Conservation (phyloP, 1,140 invertebrate genomes). For the Plutomurus gul region DNA sequence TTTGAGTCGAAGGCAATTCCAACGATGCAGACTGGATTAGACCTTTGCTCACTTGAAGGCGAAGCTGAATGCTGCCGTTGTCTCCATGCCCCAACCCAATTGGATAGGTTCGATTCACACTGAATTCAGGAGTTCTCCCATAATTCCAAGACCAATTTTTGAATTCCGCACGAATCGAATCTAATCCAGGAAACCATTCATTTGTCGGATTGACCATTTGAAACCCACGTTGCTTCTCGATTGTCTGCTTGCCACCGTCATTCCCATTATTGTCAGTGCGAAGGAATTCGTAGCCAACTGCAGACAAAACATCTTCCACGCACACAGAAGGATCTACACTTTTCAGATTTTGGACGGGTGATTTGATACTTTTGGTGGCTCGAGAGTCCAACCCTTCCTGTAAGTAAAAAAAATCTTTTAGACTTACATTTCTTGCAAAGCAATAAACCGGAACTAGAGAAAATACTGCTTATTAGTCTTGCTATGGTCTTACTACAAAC, state of each 20-base stretch:
- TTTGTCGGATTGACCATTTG: constrained; percentile 84
- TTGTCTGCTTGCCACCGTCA: constrained; percentile 70
- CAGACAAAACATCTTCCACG: constrained; percentile 70
- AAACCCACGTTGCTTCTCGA: constrained; percentile 75
- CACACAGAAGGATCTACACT: constrained; percentile 72
- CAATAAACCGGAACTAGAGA: too few species aligned
- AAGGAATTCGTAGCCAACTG: constrained; percentile 81
- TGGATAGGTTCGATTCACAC: constrained; percentile 59
- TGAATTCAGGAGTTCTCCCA: constrained; percentile 86
- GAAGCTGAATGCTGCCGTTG: constrained; percentile 17
- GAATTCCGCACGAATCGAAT: constrained; percentile 68
- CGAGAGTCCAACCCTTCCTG: constrained; percentile 71
- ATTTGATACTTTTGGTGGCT: constrained; percentile 78
- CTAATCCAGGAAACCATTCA: constrained; percentile 71
- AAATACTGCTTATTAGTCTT: neutral
- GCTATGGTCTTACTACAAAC: too few species aligned
- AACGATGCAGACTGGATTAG: constrained; percentile 34
- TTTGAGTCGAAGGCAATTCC: constrained; percentile 32
- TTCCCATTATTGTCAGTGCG: constrained; percentile 68
- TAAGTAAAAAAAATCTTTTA: constrained; percentile 54
- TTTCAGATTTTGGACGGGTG: constrained; percentile 76
- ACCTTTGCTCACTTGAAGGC: constrained; percentile 43
- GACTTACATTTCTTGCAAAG: too few species aligned
- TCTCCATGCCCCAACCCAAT: constrained; percentile 23
- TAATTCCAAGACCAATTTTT: constrained; percentile 84